Base-by-base conservation (phyloP, 2,888 invertebrate species). In the Chaitophorus viminalis region DNA sequence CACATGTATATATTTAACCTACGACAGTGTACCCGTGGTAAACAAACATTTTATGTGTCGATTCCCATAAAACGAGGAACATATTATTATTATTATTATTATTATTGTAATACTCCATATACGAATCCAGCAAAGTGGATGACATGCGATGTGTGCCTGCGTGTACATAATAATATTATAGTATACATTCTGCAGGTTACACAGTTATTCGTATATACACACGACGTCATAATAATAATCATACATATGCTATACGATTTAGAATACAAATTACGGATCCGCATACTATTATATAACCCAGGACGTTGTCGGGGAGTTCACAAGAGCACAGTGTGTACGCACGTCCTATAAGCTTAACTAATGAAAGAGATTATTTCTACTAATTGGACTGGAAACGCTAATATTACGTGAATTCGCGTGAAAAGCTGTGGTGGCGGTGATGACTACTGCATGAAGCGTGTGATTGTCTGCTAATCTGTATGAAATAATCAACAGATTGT, bases 311-410 rank as follows among this genome's bases (percentile, higher is more conserved):
- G n/a, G 36, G 36, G 6, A 29, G n/a, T n/a, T n/a, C 25, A 36
- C 36, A 6, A 36, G n/a, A 11, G 36, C 18, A 29, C n/a, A 8
- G 8, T n/a, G 54, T 14, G 52, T 31, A 52, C 52, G 29, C 6
- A 31, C 46, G 81, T 39, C n/a, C 25, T 82, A 82, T n/a, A n/a
- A 82, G 70, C 82, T 72, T 14, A 8, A 70, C 70, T 46, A 46
- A 82, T 82, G 70, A 46, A 39, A 82, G 36, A 70, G 70, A 70
- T 82, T 82, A 70, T 70, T 82, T 82, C 70, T 31, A 33, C 52
- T 82, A 74, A 74, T 82, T 82, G 82, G 36, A 82, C 72, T 29
- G 74, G 36, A 36, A 54, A 82, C 33, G 52, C 33, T 33, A 46
- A 46, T 70, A 46, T 52, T 18, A 11, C 25, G 65, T 11, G 29